Conservation (phyloP, 2,888 invertebrate genomes). For the Liopterus haemorrhoidalis region DNA sequence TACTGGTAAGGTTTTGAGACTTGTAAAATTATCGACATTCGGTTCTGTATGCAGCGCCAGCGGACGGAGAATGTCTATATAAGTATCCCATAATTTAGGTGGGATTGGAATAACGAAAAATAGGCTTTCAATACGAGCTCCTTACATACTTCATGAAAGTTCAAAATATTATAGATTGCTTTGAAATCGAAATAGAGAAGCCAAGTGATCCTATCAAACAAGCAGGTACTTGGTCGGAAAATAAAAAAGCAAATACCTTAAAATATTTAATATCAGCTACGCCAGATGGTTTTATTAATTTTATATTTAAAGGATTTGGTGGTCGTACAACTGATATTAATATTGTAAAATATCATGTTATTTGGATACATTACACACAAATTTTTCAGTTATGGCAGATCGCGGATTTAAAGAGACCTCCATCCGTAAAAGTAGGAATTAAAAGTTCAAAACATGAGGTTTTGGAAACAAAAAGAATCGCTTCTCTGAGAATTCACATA, state of each 20-base stretch:
- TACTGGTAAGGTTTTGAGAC: no score
- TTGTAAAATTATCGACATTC: no score
- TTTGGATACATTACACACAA: conserved; percentile 16
- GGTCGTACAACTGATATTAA: conserved; percentile 26
- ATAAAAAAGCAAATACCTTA: conserved; percentile 32
- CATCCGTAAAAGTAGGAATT: not conserved
- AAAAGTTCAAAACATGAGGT: not conserved
- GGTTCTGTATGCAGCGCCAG: no score
- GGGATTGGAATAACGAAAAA: no score
- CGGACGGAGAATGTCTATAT: no score
- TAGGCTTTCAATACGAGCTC: no score
- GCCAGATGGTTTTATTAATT: conserved; percentile 32
- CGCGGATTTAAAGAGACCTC: conserved; percentile 16
- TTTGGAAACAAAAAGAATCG: conserved; percentile 1
- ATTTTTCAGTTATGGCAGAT: conserved; percentile 26
- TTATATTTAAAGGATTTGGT: conserved; percentile 32
- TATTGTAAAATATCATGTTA: conserved; percentile 25
- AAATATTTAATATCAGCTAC: conserved; percentile 32
- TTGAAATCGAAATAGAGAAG: conserved; percentile 41
- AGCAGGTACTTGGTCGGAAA: conserved; percentile 40
- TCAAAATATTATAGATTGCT: conserved; percentile 39
- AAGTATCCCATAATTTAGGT: no score
- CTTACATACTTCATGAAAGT: no score
- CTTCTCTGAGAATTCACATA: conserved; percentile 2
- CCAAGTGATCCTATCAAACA: conserved; percentile 37